Evolutionary conservation across 2,888 invertebrate genomes (phyloP).

Genomic region (Caradrina clavipalpis): DNA sequence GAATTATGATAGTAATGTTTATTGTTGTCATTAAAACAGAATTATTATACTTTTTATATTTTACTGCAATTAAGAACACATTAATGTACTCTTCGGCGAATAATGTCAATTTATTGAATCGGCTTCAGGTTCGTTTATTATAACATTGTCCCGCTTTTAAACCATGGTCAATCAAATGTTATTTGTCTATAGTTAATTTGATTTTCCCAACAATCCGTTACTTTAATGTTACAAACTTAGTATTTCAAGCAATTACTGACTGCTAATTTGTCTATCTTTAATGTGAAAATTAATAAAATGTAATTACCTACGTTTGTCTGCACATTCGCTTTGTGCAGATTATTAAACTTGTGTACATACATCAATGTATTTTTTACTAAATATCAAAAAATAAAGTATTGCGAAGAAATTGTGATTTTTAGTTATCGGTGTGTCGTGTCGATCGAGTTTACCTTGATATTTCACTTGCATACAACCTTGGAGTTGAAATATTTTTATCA

Average conservation of each 20-base stretch:
- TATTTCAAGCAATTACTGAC: slow-evolving; percentile 52
- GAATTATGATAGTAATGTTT: slow-evolving; percentile 75
- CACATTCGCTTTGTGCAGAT: slow-evolving; percentile 80
- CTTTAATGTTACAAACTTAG: slow-evolving; percentile 46
- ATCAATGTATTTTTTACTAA: slow-evolving; percentile 89
- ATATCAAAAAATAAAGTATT: slow-evolving; percentile 88
- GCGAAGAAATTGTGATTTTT: slow-evolving; percentile 77
- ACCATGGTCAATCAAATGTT: slow-evolving; percentile 53
- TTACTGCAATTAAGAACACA: slow-evolving; percentile 54
- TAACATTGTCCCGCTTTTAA: slow-evolving; percentile 35
- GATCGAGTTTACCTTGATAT: slow-evolving; percentile 32
- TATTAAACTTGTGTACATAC: slow-evolving; percentile 82
- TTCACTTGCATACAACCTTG: slow-evolving; percentile 36
- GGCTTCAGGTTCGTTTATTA: slow-evolving; percentile 30
- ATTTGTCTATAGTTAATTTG: slow-evolving; percentile 45
- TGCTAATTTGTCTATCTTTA: slow-evolving; percentile 47
- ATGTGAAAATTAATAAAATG: slow-evolving; percentile 56
- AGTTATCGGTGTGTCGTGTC: slow-evolving; percentile 57
- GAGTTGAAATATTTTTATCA: slow-evolving; percentile 31
- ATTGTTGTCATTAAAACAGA: slow-evolving; percentile 65
- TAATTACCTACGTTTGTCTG: slow-evolving; percentile 70
- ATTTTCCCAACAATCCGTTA: slow-evolving; percentile 31
- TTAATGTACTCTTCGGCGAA: slow-evolving; percentile 46
- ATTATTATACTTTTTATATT: slow-evolving; percentile 54
- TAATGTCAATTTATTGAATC: slow-evolving; percentile 37